Percentiles rank a stretch among this genome's conserved stretches.
These are phyloP conservation scores for Aleadryas rufinucha DNA, from an alignment of 2,113 vertebrate species.

Conservation along the genomic window DNA sequence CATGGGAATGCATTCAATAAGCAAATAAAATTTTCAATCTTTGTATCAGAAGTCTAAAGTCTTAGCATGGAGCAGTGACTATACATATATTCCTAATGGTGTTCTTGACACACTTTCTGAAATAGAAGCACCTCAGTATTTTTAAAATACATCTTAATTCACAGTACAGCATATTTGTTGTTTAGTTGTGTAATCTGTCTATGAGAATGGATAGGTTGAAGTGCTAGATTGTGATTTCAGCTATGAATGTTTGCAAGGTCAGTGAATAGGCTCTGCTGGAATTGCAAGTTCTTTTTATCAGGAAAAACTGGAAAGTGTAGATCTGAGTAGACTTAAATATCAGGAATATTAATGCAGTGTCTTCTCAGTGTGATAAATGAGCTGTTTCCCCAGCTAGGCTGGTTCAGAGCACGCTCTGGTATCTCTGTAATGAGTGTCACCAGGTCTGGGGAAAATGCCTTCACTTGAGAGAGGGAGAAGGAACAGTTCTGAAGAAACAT, in stretches of 20 bases:
- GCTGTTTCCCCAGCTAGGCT: background rate
- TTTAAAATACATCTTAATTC: background rate
- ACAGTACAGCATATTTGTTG: background rate
- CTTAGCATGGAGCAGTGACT: background rate
- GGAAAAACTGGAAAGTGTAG: background rate
- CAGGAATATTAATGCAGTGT: background rate
- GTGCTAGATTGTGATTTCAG: background rate
- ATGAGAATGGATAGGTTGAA: background rate
- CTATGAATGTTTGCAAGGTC: background rate
- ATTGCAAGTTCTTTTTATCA: background rate
- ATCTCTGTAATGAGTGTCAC: background rate
- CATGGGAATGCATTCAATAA: background rate
- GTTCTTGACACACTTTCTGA: background rate
- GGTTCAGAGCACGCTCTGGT: background rate
- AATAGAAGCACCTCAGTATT: background rate
- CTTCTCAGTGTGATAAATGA: background rate
- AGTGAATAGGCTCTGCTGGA: background rate
- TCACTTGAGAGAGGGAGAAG: background rate
- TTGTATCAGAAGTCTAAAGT: background rate
- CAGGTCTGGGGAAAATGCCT: background rate
- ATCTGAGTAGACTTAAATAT: background rate
- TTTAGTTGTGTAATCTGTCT: background rate
- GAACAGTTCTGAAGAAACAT: background rate
- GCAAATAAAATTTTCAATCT: constrained; percentile 3
- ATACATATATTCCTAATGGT: background rate